These are phyloP conservation scores for Acrocera orbiculus DNA, from an alignment of 2,888 invertebrate genomes.

Conservation along the genomic window DNA sequence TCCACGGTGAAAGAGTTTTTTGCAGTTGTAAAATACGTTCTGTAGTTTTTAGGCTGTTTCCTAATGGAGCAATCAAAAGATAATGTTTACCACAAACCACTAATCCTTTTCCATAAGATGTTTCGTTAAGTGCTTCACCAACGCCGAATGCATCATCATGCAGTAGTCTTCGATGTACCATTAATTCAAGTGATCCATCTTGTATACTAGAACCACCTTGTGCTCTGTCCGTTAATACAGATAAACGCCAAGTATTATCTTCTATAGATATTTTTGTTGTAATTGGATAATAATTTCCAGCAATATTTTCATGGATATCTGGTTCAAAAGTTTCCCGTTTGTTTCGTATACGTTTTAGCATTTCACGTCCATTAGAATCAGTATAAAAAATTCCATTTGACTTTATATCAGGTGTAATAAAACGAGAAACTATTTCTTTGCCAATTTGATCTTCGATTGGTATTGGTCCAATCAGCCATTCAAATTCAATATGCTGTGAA, in stretches of 20 bases:
- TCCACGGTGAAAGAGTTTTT: slow-evolving; percentile 41
- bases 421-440: slow-evolving; percentile 67
- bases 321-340: slow-evolving; percentile 58
- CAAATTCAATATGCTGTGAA: slow-evolving; percentile 43
- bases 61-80: slow-evolving; percentile 28
- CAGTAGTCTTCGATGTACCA: slow-evolving; percentile 68
- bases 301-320: slow-evolving; percentile 47
- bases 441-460: slow-evolving; percentile 46
- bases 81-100: slow-evolving; percentile 54
- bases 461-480: slow-evolving; percentile 66
- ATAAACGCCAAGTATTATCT: slow-evolving; percentile 32
- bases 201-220: slow-evolving; percentile 62
- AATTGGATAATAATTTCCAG: slow-evolving; percentile 89
- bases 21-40: slow-evolving; percentile 35
- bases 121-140: slow-evolving; percentile 75
- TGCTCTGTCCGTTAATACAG: slow-evolving; percentile 51
- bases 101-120: slow-evolving; percentile 46
- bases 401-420: slow-evolving; percentile 43
- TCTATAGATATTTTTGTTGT: slow-evolving; percentile 60
- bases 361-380: slow-evolving; percentile 84
- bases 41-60: slow-evolving; percentile 16
- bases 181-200: slow-evolving; percentile 63
- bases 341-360: slow-evolving; percentile 49
- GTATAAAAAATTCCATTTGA: slow-evolving; percentile 64
- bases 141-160: slow-evolving; percentile 89